Percentiles rank a stretch among this genome's conserved stretches.
Conservation (phyloP, 2,888 invertebrate species). For the Sericinus montela region DNA sequence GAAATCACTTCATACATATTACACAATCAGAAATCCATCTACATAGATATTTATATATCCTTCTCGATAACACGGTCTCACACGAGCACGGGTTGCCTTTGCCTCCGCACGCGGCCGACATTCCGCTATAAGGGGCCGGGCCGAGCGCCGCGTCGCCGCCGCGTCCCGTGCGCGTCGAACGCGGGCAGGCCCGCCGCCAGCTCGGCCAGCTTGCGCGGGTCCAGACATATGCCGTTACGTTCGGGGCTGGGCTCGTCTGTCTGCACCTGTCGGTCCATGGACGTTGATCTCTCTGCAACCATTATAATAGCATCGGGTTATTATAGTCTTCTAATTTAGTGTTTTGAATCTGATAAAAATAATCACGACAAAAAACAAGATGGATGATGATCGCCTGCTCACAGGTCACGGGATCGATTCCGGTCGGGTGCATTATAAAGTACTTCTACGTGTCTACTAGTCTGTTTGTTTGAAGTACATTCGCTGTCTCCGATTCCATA, state of each 20-base stretch:
- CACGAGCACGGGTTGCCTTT: conserved; percentile 1
- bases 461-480: too few species aligned
- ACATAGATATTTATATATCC: not conserved
- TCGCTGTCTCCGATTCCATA: too few species aligned
- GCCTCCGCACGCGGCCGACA: not conserved
- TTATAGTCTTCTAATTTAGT: too few species aligned
- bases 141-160: conserved; percentile 16
- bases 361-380: too few species aligned
- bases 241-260: conserved; percentile 46
- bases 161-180: conserved; percentile 21
- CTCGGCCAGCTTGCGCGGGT: conserved; percentile 37
- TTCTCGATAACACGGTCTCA: not conserved
- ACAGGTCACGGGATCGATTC: too few species aligned
- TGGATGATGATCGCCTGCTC: too few species aligned
- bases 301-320: not conserved
- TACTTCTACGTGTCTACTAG: too few species aligned
- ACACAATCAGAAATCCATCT: not conserved
- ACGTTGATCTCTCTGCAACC: conserved; percentile 42
- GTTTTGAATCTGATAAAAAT: too few species aligned
- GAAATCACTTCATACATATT: too few species aligned
- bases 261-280: conserved; percentile 55
- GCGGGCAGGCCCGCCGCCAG: conserved; percentile 29
- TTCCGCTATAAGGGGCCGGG: conserved; percentile 5
- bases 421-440: too few species aligned
- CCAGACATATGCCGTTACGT: conserved; percentile 34